Evolutionary conservation across 2,888 invertebrate genomes (phyloP).

Genomic region (Lasioglossum oenotherae): DNA sequence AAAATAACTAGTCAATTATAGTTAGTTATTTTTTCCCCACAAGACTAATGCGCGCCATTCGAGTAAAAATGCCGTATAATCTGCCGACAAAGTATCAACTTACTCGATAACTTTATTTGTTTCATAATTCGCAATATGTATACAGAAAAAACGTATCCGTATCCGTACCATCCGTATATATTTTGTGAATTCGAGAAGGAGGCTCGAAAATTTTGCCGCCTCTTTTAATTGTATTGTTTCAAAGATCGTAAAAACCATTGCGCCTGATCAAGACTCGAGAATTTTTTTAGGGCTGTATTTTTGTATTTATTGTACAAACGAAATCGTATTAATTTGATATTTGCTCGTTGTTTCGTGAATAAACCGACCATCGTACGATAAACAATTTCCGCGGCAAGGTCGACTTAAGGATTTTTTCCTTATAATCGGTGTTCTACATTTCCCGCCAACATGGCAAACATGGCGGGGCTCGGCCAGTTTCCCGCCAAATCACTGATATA

Average conservation of each 20-base stretch:
- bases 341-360: not conserved
- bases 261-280: not conserved
- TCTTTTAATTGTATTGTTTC: slow-evolving; percentile 23
- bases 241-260: slow-evolving; percentile 27
- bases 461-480: slow-evolving; percentile 76
- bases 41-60: not conserved
- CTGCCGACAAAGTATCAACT: not conserved
- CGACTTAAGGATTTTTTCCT: slow-evolving; percentile 57
- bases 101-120: not conserved
- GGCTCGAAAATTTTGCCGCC: slow-evolving; percentile 19
- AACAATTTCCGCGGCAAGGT: slow-evolving; percentile 24
- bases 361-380: not conserved
- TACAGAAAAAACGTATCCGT: not conserved
- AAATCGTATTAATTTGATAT: not conserved
- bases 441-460: slow-evolving; percentile 81
- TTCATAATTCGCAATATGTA: not conserved
- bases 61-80: not conserved
- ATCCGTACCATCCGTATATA: not conserved
- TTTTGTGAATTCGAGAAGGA: not conserved
- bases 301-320: not conserved
- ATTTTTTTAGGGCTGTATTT: not conserved
- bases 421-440: slow-evolving; percentile 65
- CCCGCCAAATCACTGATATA: slow-evolving; percentile 71
- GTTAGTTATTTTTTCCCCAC: not conserved
- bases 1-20: not conserved